Conservation (phyloP, 2,797 vertebrate genomes). For the Pangasius sanitwongsei region DNA sequence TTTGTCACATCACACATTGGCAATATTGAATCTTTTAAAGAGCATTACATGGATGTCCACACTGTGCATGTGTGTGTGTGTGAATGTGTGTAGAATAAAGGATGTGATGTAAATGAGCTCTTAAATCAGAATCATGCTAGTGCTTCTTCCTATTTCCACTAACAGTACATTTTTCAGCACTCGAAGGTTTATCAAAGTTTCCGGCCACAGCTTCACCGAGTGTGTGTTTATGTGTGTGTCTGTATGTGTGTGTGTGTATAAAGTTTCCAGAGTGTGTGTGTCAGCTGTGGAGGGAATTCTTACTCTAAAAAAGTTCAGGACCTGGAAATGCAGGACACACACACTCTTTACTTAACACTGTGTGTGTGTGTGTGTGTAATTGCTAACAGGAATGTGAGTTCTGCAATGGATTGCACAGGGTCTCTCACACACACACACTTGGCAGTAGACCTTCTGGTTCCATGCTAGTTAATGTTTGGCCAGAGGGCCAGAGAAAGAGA, state of each 20-base stretch:
- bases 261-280: constrained; percentile 11
- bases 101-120: constrained; percentile 30
- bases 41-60: constrained; percentile 71
- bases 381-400: constrained; percentile 21
- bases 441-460: constrained; percentile 37
- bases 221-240: constrained; percentile 31
- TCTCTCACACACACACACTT: not conserved
- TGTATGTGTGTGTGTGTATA: not conserved
- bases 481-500: constrained; percentile 63
- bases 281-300: constrained; percentile 29
- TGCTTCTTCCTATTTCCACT: constrained; percentile 28
- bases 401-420: not conserved
- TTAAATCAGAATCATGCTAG: constrained; percentile 31
- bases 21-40: not conserved
- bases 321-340: constrained; percentile 31
- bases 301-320: constrained; percentile 40
- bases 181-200: constrained; percentile 33
- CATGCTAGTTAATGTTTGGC: constrained; percentile 87
- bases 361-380: constrained; percentile 40
- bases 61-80: constrained; percentile 13
- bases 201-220: constrained; percentile 3
- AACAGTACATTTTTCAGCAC: constrained; percentile 29
- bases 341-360: not conserved
- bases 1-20: not conserved
- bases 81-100: constrained; percentile 16